A percentile compares a stretch with the other conserved stretches of the same genome.
phyloP scores from a whole-genome alignment of 2,113 vertebrate species.

The Rhineura floridana region DNA sequence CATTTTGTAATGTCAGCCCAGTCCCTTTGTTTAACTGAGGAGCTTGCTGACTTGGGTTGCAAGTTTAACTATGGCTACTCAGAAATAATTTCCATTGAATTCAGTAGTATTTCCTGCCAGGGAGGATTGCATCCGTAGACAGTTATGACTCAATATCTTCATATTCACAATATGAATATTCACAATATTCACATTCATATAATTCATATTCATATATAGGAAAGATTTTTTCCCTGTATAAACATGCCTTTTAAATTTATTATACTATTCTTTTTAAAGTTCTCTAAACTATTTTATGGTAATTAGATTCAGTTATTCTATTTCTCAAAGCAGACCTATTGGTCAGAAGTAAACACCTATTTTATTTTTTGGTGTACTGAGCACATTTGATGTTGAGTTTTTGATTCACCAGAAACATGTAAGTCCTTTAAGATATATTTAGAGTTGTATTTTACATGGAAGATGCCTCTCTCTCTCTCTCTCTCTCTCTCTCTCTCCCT shows the following conservation, averaged over 20 bases:
- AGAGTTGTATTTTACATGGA: conserved; percentile 40
- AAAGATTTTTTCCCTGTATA: background rate
- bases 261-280: background rate
- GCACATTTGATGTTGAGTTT: background rate
- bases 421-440: conserved; percentile 1
- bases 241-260: background rate
- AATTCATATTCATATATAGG: too few species aligned
- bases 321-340: background rate
- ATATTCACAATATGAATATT: too few species aligned
- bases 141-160: too few species aligned
- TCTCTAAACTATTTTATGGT: conserved; percentile 2
- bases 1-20: too few species aligned
- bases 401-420: conserved; percentile 11
- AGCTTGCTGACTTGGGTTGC: too few species aligned
- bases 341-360: background rate
- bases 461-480: conserved; percentile 19
- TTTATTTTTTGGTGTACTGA: conserved; percentile 15
- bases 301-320: background rate
- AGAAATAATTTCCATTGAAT: too few species aligned
- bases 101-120: too few species aligned
- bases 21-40: too few species aligned
- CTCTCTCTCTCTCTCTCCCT: too few species aligned
- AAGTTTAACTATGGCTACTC: too few species aligned
- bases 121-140: too few species aligned
- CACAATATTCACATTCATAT: too few species aligned